Evolutionary conservation across 2,797 vertebrate genomes (phyloP).

Genomic region (Manis crassicaudata): DNA sequence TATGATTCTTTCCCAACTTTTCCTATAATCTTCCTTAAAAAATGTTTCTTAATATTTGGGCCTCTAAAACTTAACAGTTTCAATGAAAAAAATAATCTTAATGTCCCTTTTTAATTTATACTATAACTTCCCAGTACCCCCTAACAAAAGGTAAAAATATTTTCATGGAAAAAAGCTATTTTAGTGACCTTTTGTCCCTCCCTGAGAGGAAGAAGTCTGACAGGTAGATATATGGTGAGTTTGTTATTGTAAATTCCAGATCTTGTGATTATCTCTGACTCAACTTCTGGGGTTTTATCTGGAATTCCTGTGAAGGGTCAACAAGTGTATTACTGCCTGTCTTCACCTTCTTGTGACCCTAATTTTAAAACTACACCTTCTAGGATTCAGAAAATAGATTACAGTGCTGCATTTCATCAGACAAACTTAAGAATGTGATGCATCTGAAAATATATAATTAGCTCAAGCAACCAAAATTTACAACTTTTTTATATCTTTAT

Average conservation of each 20-base stretch:
- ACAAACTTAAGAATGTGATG: background rate
- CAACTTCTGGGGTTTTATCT: constrained; percentile 97
- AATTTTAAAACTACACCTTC: constrained; percentile 89
- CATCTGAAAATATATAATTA: constrained; percentile 43
- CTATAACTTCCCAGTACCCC: constrained; percentile 84
- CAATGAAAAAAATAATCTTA: constrained; percentile 61
- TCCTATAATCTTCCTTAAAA: background rate
- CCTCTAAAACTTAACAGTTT: constrained; percentile 60
- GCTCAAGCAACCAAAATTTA: constrained; percentile 15
- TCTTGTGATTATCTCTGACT: constrained; percentile 98
- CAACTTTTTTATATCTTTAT: constrained; percentile 29
- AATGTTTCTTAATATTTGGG: background rate
- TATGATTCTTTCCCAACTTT: background rate
- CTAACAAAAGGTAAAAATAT: constrained; percentile 77
- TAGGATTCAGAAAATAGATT: constrained; percentile 88
- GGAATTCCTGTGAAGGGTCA: constrained; percentile 95
- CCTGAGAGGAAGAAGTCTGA: constrained; percentile 95
- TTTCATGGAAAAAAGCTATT: constrained; percentile 93
- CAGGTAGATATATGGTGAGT: constrained; percentile 99
- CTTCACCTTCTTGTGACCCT: constrained; percentile 93
- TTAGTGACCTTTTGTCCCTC: constrained; percentile 94
- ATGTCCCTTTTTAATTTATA: constrained; percentile 86
- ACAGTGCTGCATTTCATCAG: constrained; percentile 49
- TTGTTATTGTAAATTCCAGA: constrained; percentile 99
- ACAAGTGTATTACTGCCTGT: constrained; percentile 87